These are phyloP conservation scores for Silurus glanis DNA, from an alignment of 2,113 vertebrate genomes.

Conservation along the genomic window DNA sequence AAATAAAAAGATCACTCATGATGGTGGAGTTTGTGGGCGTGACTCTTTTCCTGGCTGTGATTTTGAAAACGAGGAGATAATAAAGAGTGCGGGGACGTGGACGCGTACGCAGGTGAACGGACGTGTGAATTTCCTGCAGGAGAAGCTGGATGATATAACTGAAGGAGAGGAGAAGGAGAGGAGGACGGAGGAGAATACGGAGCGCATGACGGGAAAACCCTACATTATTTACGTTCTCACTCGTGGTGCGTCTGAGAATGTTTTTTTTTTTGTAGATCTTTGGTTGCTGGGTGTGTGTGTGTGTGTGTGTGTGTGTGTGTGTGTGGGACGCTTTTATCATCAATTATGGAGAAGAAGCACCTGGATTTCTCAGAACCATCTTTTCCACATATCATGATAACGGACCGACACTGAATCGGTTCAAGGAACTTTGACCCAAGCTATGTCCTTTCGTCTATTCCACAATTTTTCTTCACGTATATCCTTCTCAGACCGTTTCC, in stretches of 20 bases:
- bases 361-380: background rate
- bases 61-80: slow-evolving; percentile 70
- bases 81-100: slow-evolving; percentile 64
- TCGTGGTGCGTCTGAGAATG: slow-evolving; percentile 21
- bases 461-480: too few relatives aligned
- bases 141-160: slow-evolving; percentile 54
- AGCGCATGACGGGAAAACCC: slow-evolving; percentile 11
- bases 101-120: slow-evolving; percentile 68
- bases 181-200: slow-evolving; percentile 16
- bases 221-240: slow-evolving; percentile 22
- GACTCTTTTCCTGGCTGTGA: slow-evolving; percentile 55
- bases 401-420: background rate
- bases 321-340: too few relatives aligned
- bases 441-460: background rate
- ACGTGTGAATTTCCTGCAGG: slow-evolving; percentile 54
- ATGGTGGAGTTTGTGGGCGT: background rate
- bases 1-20: slow-evolving; percentile 60
- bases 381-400: background rate
- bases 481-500: background rate
- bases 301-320: too few relatives aligned
- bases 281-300: slow-evolving; percentile 3
- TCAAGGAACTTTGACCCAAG: background rate
- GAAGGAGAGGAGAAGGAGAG: slow-evolving; percentile 23
- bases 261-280: slow-evolving; percentile 11
- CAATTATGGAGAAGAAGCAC: background rate